phyloP scores from a whole-genome alignment of 2,888 invertebrate species.

The Panorpa germanica region DNA sequence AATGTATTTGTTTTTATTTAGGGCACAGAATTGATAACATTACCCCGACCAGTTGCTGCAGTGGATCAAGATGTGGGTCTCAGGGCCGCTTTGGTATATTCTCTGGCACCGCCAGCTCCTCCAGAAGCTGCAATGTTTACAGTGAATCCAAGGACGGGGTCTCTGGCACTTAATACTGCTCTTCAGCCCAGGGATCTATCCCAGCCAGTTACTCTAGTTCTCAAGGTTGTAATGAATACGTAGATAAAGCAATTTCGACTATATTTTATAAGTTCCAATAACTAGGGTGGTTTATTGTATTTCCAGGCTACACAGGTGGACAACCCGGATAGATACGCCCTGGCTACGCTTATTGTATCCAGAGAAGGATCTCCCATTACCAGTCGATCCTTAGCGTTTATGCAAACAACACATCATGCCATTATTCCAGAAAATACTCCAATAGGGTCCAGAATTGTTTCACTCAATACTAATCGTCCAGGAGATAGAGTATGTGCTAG shows the following conservation, averaged over 20 bases:
- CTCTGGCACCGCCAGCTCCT: conserved; percentile 23
- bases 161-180: conserved; percentile 20
- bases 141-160: conserved; percentile 22
- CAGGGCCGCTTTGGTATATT: conserved; percentile 23
- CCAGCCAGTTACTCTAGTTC: conserved; percentile 59
- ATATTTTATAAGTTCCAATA: no score
- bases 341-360: conserved; percentile 59
- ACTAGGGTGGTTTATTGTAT: no score
- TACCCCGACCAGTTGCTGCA: conserved; percentile 56
- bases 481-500: conserved; percentile 24
- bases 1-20: no score
- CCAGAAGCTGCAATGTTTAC: conserved; percentile 24
- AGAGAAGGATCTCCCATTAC: conserved; percentile 31
- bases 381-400: conserved; percentile 38
- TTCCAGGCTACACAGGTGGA: conserved; percentile 58
- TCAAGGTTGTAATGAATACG: conserved; percentile 54
- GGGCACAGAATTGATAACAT: conserved; percentile 42
- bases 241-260: no score
- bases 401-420: conserved; percentile 48
- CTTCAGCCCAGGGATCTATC: conserved; percentile 29
- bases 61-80: conserved; percentile 44
- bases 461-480: conserved; percentile 44
- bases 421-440: conserved; percentile 60
- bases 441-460: conserved; percentile 50
- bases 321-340: conserved; percentile 73